These are phyloP conservation scores for Sinhomidia bicolor DNA, from an alignment of 2,888 invertebrate genomes.

Conservation along the genomic window DNA sequence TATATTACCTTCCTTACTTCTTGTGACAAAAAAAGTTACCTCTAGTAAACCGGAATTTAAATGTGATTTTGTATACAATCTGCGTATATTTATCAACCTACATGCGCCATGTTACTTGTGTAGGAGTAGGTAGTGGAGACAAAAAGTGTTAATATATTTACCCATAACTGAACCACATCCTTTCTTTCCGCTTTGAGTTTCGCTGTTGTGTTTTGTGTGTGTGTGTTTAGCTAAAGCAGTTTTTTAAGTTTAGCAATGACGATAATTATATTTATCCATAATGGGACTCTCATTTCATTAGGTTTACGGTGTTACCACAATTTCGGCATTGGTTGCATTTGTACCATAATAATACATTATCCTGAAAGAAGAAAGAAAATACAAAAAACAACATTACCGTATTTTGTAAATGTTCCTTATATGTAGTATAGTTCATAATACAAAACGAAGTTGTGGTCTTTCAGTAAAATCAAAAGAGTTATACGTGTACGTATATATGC, in stretches of 20 bases:
- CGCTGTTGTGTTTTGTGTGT: neutral
- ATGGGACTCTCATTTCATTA: constrained; percentile 15
- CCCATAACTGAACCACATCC: constrained; percentile 21
- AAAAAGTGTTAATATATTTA: constrained; percentile 42
- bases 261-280: constrained; percentile 35
- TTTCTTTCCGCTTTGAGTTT: neutral
- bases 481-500: neutral
- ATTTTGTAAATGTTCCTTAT: too few species aligned
- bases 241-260: too few species aligned
- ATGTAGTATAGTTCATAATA: neutral
- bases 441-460: neutral
- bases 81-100: too few species aligned
- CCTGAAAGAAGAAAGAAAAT: too few species aligned
- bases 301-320: neutral
- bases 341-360: too few species aligned
- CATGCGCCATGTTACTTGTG: too few species aligned
- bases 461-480: neutral
- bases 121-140: neutral
- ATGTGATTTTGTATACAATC: neutral
- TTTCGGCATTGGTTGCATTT: neutral
- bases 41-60: neutral
- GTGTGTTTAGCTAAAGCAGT: neutral
- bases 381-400: too few species aligned
- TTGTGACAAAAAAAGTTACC: constrained; percentile 13
- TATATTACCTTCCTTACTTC: constrained; percentile 20